Evolutionary conservation across 2,113 vertebrate species (phyloP).

Genomic region (Rissa tridactyla): DNA sequence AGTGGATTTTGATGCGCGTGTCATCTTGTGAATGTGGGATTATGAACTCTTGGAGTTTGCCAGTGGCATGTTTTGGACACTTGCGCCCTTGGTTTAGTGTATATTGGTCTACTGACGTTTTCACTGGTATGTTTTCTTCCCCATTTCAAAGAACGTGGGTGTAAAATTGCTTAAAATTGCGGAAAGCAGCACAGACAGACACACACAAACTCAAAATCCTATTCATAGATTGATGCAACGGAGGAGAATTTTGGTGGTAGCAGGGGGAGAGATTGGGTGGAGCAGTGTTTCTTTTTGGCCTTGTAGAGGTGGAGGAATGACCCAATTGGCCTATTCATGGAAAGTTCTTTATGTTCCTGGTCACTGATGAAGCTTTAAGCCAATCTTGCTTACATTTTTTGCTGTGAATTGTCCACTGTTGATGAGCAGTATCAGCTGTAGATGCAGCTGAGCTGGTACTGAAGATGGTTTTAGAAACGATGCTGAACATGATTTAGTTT

Average conservation of each 20-base stretch:
- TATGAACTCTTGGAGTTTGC: background rate
- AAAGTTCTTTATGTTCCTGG: background rate
- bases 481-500: background rate
- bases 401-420: background rate
- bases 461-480: background rate
- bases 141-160: background rate
- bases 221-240: background rate
- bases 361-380: background rate
- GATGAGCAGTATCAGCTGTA: background rate
- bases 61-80: background rate
- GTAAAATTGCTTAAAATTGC: background rate
- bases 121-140: background rate
- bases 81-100: background rate
- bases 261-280: background rate
- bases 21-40: background rate
- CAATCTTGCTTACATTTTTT: background rate
- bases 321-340: background rate
- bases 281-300: background rate
- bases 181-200: background rate
- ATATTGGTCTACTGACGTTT: background rate
- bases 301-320: background rate
- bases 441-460: background rate
- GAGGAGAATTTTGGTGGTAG: background rate
- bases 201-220: too few relatives aligned
- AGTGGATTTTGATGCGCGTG: background rate